phyloP scores from a whole-genome alignment of 2,113 vertebrate genomes.

The Numida meleagris region DNA sequence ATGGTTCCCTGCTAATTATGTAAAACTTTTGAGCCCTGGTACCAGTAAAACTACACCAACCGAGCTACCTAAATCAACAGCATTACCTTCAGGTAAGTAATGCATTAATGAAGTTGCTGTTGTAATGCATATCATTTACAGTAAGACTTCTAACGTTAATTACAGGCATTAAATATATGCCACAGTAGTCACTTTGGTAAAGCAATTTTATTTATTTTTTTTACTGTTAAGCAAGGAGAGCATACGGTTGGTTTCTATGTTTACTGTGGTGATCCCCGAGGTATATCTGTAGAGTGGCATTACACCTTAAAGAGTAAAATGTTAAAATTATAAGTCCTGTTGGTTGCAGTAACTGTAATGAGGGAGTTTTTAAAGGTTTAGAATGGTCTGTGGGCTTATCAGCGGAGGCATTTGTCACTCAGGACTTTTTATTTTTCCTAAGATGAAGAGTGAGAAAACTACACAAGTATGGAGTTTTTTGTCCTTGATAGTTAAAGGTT shows the following conservation, averaged over 20 bases:
- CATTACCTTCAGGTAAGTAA: constrained; percentile 81
- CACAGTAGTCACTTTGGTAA: background rate
- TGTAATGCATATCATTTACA: background rate
- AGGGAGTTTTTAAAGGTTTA: background rate
- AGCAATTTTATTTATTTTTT: background rate
- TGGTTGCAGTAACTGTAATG: background rate
- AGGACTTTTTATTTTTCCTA: background rate
- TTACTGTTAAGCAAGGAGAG: background rate
- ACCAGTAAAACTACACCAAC: constrained; percentile 97
- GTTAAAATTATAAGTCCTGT: background rate
- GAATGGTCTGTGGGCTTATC: background rate
- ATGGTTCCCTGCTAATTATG: constrained; percentile 99
- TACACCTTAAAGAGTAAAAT: background rate
- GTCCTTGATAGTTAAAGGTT: background rate
- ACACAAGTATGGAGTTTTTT: background rate
- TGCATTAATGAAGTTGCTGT: background rate
- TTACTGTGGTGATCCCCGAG: background rate
- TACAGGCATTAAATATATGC: background rate
- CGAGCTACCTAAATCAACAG: constrained; percentile 86
- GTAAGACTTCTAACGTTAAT: background rate
- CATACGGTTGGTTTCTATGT: background rate
- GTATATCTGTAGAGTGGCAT: background rate
- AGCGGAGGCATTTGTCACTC: background rate
- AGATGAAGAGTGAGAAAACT: background rate
- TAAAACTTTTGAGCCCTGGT: constrained; percentile 95